These are phyloP conservation scores for Quadroppia sp. DNA, from an alignment of 2,888 invertebrate genomes.

Conservation along the genomic window DNA sequence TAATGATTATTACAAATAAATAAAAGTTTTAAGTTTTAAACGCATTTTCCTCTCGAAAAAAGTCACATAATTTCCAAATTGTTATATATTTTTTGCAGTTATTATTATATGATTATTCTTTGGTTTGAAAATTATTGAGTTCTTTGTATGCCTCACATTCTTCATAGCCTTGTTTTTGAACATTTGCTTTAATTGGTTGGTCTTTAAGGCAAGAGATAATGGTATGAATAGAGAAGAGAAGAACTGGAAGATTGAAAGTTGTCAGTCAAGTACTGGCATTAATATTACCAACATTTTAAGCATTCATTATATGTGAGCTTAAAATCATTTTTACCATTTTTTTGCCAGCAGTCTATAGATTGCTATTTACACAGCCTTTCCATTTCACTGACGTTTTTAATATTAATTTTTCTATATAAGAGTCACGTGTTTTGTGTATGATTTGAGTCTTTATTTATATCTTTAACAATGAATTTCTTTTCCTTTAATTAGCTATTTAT, in stretches of 20 bases:
- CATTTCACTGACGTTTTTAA: neutral
- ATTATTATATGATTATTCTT: no score
- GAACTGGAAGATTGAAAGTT: neutral
- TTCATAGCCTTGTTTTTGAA: conserved; percentile 6
- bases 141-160: neutral
- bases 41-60: no score
- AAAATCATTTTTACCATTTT: neutral
- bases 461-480: neutral
- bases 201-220: neutral
- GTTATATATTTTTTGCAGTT: no score
- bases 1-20: no score
- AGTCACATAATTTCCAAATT: no score
- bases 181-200: conserved; percentile 17
- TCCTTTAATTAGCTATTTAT: neutral
- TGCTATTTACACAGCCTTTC: neutral
- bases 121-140: no score
- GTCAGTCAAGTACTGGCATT: conserved; percentile 15
- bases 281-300: neutral
- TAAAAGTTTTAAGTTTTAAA: no score
- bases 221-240: neutral
- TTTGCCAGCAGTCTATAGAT: neutral
- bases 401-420: neutral
- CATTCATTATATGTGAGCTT: conserved; percentile 2
- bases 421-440: neutral
- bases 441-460: neutral